Evolutionary conservation across 1,140 invertebrate genomes (phyloP), one percentile per base, ranked within the genome.

Genomic region (Anastrepha ludens): DNA sequence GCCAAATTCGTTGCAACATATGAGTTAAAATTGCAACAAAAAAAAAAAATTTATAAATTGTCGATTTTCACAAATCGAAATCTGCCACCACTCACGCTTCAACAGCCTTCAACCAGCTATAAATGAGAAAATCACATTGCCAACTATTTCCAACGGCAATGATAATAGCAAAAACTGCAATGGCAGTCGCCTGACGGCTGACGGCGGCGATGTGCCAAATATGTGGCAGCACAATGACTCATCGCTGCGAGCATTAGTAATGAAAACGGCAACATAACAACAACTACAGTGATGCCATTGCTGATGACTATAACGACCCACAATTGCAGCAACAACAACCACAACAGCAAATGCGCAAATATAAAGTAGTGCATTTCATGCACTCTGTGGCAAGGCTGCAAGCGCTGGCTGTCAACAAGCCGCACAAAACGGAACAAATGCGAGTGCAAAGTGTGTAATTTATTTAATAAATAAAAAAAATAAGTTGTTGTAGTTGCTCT

Each of bases 121-220:
- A 81, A 81, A 81, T 81, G 74, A 15, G 50, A 81, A 81, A 81
- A 81, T 81, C 74, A n/a, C 74, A 81, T 81, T 55, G 74, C 74
- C 74, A 81, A 81, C 74, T 81, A 81, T 81, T 81, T 81, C 15
- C 74, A 55, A 29, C 47, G 55, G 9, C 74, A 81, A 81, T 13
- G 47, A 11, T 2, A 81, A 58, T 62, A n/a, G n/a, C 13, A 62
- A 20, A 47, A 55, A 81, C 11, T 29, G 74, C 74, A 58, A 81
- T 62, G 13, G 15, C 60, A 17, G 11, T 6, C 50, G 50, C 6
- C 50, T 55, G 50, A 17, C 60, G 60, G 60, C 9, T 62, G 60
- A 62, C 50, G 70, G n/a, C 70, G 70, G 70, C 70, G 60, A 62
- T 62, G 60, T 62, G 60, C 60, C 60, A 62, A 62, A 62, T 62